Evolutionary conservation across 2,888 invertebrate species (phyloP).

Genomic region (Drosophila quinaria): DNA sequence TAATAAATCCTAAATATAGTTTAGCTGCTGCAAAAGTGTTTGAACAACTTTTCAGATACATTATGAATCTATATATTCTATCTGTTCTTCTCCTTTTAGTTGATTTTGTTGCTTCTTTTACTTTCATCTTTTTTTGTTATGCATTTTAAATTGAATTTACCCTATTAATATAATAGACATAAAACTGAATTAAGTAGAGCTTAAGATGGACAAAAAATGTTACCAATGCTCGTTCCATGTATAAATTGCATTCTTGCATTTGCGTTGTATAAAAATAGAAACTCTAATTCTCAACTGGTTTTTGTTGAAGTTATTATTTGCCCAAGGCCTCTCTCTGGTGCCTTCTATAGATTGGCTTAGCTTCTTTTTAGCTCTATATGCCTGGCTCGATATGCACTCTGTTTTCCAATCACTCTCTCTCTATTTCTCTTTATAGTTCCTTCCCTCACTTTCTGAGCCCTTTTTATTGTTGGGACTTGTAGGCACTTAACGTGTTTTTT

Average conservation of each 20-base stretch:
- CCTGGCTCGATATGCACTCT: constrained; percentile 45
- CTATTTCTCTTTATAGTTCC: not conserved
- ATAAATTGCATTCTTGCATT: constrained; percentile 51
- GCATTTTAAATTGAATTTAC: constrained; percentile 35
- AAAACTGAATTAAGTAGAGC: constrained; percentile 61
- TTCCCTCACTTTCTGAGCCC: constrained; percentile 20
- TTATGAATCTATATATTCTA: constrained; percentile 22
- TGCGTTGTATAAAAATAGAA: constrained; percentile 69
- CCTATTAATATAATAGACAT: constrained; percentile 81
- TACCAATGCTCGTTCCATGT: constrained; percentile 28
- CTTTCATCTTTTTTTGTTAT: constrained; percentile 1
- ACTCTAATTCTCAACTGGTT: constrained; percentile 58
- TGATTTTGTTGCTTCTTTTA: not conserved
- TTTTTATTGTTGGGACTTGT: constrained; percentile 24
- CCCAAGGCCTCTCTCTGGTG: constrained; percentile 7
- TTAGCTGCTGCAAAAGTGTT: constrained; percentile 27
- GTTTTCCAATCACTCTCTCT: not conserved
- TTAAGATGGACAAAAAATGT: constrained; percentile 29
- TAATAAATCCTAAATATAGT: constrained; percentile 37
- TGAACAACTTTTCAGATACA: constrained; percentile 36
- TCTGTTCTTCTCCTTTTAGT: constrained; percentile 17
- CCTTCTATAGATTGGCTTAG: constrained; percentile 44
- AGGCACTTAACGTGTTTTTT: constrained; percentile 80
- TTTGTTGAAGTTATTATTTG: constrained; percentile 5
- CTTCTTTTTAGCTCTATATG: constrained; percentile 60